A percentile compares a stretch with the other conserved stretches of the same genome.
Evolutionary conservation across 2,113 vertebrate species (phyloP).

Genomic region (Cyprinodon variegatus): DNA sequence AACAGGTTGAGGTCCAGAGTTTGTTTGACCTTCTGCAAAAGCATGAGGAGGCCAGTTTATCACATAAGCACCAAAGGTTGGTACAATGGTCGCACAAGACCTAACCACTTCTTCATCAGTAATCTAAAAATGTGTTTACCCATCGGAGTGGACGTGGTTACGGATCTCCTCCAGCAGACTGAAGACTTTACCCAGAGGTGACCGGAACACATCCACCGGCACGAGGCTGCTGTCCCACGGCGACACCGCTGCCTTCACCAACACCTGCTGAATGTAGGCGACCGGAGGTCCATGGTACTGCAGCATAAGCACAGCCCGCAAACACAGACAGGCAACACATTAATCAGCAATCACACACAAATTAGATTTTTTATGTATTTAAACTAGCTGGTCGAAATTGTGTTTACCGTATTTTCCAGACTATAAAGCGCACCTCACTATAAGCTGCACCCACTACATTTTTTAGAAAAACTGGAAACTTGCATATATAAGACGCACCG

Average conservation of each 20-base stretch:
- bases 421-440: too few relatives aligned
- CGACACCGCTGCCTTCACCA: conserved; percentile 94
- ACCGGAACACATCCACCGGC: conserved; percentile 92
- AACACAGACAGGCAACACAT: not conserved
- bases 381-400: too few relatives aligned
- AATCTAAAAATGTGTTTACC: conserved; percentile 71
- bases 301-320: not conserved
- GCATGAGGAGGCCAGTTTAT: not conserved
- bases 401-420: too few relatives aligned
- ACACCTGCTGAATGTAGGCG: conserved; percentile 95
- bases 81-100: too few relatives aligned
- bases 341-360: not conserved
- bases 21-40: not conserved
- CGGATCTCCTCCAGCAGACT: conserved; percentile 93
- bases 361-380: not conserved
- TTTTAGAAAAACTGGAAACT: too few relatives aligned
- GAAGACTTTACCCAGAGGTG: conserved; percentile 90
- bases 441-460: too few relatives aligned
- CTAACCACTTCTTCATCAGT: not conserved
- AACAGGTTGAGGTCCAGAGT: not conserved
- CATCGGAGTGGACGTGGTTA: conserved; percentile 90
- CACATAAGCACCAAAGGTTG: not conserved
- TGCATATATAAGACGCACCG: too few relatives aligned
- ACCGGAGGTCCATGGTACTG: conserved; percentile 93
- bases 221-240: conserved; percentile 95